Base-by-base conservation (phyloP, 2,113 vertebrate species). In the Mustela lutreola region DNA sequence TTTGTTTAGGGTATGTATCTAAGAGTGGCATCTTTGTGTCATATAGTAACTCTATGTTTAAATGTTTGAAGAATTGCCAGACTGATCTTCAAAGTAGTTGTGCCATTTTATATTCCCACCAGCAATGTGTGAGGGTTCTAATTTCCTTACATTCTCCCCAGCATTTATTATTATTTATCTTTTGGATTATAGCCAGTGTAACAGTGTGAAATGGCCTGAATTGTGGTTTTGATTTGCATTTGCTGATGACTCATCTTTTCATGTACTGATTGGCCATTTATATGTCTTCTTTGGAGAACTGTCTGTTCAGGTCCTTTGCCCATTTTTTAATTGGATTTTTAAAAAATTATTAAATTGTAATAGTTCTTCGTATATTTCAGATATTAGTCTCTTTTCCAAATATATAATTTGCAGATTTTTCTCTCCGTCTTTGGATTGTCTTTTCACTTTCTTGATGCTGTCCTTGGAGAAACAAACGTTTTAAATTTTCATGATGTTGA, bases 151-250 rank as follows among this genome's bases (percentile, higher is more conserved):
- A n/a, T 87, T 39, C 50, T 93, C 53, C 24, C 14, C 24, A 85
- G 18, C 15, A 28, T 2, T 26, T 89, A 24, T 5, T 65, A 53
- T 62, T 84, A 48, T 62, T 36, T 60, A 33, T 48, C 63, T 60
- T 82, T 81, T 50, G 65, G 18, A 50, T 48, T 31, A 75, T 67
- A 87, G 39, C 33, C 58, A 56, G 53, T 21, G 21, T 63, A 9
- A 5, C 48, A 36, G 73, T 91, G 36, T 76, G 58, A 76, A 91
- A 87, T 81, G 21, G 6, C 24, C 45, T 62, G 75, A 90, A 67
- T 14, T 62, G 36, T 89, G 63, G 48, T 36, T 96, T 80, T 89
- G 65, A 85, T 86, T 81, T 85, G 39, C 73, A 26, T 76, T 96
- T 96, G 81, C 65, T 93, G 79, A 62, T 26, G 22, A 8, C 33